Evolutionary conservation across 2,113 vertebrate genomes (phyloP), one percentile per base, ranked within the genome.

Genomic region (Raphicerus campestris): DNA sequence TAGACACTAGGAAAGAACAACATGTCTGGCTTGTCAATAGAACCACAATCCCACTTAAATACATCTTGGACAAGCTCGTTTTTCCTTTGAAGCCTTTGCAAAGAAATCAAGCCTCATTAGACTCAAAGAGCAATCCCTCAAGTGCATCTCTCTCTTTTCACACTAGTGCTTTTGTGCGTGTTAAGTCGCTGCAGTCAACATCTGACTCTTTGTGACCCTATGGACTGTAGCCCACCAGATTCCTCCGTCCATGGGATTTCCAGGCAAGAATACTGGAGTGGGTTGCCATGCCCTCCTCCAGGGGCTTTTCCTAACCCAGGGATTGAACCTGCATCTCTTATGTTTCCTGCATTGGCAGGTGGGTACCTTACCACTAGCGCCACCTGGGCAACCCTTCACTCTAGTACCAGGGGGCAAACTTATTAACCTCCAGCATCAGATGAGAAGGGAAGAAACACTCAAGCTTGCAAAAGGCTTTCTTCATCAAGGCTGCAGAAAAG

Each of bases 11-110:
- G 97, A 97, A 98, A 97, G 22, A 70, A 86, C 30, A 61, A 51
- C 89, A 91, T 94, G 93, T 87, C 91, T 30, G 45, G 10, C 32
- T 63, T 61, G 84, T 58, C 82, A 28, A 9, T 10, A 84, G 61
- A 49, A 53, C 10, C 35, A 45, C 96, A 95, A 96, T 96, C 89
- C 85, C 97, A 94, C 89, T 93, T 95, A 92, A 98, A 97, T 96
- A 95, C 80, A 75, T 97, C 97, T 81, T 92, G 97, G 97, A 87
- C 92, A 39, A 81, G 92, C 94, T 98, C 88, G 81, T 95, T 97
- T 97, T 97, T 86, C 45, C 81, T 95, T n/a, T 11, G 49, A 87
- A 97, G 63, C 17, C 82, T 97, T 97, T 96, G 94, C 77, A 89
- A 73, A 87, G 87, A 96, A 98, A 96, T 86, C 58, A 61, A 96